These are phyloP conservation scores for Limnodromus scolopaceus DNA, from an alignment of 2,797 vertebrate species.

Conservation along the genomic window DNA sequence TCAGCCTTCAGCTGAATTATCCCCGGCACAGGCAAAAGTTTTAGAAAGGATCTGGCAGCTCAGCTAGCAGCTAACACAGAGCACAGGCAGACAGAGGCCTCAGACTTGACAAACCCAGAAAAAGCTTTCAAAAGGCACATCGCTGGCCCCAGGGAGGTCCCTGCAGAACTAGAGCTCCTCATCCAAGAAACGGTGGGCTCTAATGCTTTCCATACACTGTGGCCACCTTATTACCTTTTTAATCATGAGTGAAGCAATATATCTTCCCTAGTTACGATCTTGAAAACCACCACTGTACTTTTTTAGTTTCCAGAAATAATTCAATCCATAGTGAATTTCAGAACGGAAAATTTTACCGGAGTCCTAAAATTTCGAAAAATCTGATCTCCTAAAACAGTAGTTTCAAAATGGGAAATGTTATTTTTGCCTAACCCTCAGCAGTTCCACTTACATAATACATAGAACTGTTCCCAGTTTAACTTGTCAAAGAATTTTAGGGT, in stretches of 20 bases:
- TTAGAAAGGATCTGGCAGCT: constrained; percentile 31
- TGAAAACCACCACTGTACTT: background rate
- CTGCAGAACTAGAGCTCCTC: background rate
- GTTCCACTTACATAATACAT: background rate
- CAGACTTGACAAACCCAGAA: background rate
- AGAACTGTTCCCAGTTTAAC: background rate
- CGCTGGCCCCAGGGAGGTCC: background rate
- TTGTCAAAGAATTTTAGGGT: background rate
- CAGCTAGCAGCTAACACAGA: background rate
- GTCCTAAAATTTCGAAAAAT: background rate
- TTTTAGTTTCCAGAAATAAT: background rate
- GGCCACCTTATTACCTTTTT: background rate
- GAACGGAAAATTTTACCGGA: background rate
- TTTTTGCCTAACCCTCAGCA: background rate
- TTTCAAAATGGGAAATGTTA: background rate
- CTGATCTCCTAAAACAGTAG: background rate
- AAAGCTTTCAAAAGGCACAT: background rate
- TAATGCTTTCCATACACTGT: background rate
- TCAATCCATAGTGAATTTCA: background rate
- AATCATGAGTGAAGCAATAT: background rate
- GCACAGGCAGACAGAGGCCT: background rate
- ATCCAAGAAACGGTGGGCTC: background rate
- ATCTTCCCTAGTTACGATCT: background rate
- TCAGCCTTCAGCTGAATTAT: constrained; percentile 31
- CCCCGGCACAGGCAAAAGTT: background rate